Conservation (phyloP, 2,888 invertebrate genomes). For the Drosophila pullipes region DNA sequence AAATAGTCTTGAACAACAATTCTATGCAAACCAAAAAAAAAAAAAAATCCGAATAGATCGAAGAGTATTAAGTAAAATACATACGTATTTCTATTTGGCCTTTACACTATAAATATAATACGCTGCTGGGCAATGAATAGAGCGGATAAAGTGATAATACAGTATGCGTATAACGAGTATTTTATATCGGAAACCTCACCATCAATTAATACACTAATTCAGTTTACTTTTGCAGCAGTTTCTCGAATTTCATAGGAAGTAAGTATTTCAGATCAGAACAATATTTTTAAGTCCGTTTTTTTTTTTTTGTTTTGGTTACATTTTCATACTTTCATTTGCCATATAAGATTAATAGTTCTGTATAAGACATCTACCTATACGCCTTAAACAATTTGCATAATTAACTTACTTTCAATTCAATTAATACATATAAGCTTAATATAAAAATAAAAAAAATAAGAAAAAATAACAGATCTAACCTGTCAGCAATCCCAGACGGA, state of each 20-base stretch:
- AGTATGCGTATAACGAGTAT: slow-evolving; percentile 3
- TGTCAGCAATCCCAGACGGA: background rate
- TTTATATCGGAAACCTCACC: slow-evolving; percentile 39
- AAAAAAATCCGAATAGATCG: slow-evolving; percentile 5
- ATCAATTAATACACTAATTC: slow-evolving; percentile 22
- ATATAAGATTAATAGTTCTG: slow-evolving; percentile 21
- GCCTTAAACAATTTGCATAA: background rate
- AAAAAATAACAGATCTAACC: background rate
- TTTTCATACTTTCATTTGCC: slow-evolving; percentile 5
- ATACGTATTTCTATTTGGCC: slow-evolving; percentile 33
- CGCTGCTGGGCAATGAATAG: slow-evolving; percentile 22
- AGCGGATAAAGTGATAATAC: background rate
- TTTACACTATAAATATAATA: slow-evolving; percentile 7
- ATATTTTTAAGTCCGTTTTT: slow-evolving; percentile 3
- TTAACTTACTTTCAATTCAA: background rate
- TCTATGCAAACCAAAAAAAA: slow-evolving; percentile 18
- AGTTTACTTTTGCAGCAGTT: slow-evolving; percentile 27
- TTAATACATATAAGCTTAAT: background rate
- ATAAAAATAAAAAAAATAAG: background rate
- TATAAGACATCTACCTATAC: slow-evolving; percentile 4
- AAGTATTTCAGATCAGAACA: slow-evolving; percentile 10
- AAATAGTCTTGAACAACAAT: slow-evolving; percentile 37
- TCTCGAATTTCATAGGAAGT: slow-evolving; percentile 5
- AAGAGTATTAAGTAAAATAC: slow-evolving; percentile 14
- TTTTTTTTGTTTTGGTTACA: background rate